These are phyloP conservation scores for Gonatopus flavifemur DNA, from an alignment of 1,140 invertebrate species.

Conservation along the genomic window DNA sequence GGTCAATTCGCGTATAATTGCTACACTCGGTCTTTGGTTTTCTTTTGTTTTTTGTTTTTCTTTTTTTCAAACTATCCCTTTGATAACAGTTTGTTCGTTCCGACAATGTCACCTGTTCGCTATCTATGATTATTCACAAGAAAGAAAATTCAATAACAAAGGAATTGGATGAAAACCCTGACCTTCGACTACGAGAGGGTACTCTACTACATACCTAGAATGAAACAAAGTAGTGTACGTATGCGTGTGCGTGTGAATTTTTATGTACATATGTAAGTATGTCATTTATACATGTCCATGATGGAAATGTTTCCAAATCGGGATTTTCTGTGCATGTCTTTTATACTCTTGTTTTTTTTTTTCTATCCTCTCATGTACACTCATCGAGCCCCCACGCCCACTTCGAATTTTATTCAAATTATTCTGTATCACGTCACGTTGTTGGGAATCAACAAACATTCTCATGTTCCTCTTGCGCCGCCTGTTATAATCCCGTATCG, in stretches of 20 bases:
- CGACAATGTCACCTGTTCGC: too few species aligned
- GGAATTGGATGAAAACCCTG: too few species aligned
- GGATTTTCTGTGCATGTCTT: constrained; percentile 50
- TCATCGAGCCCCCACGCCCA: constrained; percentile 29
- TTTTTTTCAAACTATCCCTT: background rate
- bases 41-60: constrained; percentile 4
- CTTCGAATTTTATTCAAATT: too few species aligned
- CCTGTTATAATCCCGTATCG: constrained; percentile 32
- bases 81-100: too few species aligned
- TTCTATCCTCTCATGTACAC: constrained; percentile 35
- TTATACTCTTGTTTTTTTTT: constrained; percentile 36
- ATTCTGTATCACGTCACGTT: constrained; percentile 44
- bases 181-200: too few species aligned
- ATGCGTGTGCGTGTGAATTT: constrained; percentile 3
- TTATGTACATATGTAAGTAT: constrained; percentile 22
- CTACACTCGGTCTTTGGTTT: constrained; percentile 18
- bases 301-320: constrained; percentile 28
- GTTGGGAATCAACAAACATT: constrained; percentile 46
- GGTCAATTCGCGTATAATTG: too few species aligned
- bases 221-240: too few species aligned
- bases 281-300: constrained; percentile 19
- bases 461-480: constrained; percentile 45
- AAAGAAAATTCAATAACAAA: too few species aligned
- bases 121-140: too few species aligned
- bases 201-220: too few species aligned